A percentile compares a stretch with the other conserved stretches of the same genome.
Conservation (phyloP, 1,140 invertebrate genomes). For the Oryzaephilus surinamensis region DNA sequence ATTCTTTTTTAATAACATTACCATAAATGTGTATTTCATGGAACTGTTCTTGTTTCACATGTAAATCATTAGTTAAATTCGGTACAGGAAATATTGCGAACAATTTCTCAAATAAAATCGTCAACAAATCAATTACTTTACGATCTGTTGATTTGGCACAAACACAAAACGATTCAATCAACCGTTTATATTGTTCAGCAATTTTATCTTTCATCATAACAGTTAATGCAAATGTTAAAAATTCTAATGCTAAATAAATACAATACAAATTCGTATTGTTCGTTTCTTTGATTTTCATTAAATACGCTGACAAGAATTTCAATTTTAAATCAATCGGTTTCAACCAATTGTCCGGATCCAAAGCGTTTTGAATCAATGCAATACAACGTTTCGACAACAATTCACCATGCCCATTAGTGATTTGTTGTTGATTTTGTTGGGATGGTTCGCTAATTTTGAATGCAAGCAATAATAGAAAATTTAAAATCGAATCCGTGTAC, state of each 20-base stretch:
- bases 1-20: too few relatives aligned
- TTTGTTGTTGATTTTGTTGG: too few relatives aligned
- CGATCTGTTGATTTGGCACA: conserved; percentile 81
- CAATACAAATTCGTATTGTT: conserved; percentile 84
- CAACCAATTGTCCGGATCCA: conserved; percentile 90
- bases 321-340: conserved; percentile 83
- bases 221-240: conserved; percentile 75
- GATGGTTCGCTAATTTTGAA: conserved; percentile 56
- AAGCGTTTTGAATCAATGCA: conserved; percentile 71
- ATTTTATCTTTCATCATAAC: conserved; percentile 83
- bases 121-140: conserved; percentile 78
- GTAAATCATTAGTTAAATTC: too few relatives aligned
- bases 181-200: conserved; percentile 68
- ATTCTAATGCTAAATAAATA: conserved; percentile 84
- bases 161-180: conserved; percentile 52
- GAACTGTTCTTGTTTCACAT: too few relatives aligned
- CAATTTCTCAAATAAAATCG: too few relatives aligned
- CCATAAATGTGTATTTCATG: too few relatives aligned
- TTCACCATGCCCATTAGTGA: conserved; percentile 68
- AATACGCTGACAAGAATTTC: conserved; percentile 78
- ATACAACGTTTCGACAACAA: conserved; percentile 80
- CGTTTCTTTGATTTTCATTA: conserved; percentile 50
- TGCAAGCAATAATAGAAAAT: conserved; percentile 79
- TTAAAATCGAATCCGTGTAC: conserved; percentile 84
- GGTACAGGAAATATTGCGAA: too few relatives aligned